A percentile compares a stretch with the other conserved stretches of the same genome.
Evolutionary conservation across 2,113 vertebrate species (phyloP).

Genomic region (Xerus inauris): DNA sequence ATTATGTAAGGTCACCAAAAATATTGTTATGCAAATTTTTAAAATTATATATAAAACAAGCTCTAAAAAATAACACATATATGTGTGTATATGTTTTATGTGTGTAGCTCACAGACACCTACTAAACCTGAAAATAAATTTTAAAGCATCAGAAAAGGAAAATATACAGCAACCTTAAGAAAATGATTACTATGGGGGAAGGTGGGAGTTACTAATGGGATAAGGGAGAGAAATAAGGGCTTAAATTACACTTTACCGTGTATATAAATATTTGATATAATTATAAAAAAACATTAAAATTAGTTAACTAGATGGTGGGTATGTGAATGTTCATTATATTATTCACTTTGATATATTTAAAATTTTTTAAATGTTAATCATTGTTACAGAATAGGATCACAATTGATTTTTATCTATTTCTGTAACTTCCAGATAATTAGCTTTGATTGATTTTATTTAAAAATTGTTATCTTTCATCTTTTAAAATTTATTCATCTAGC

Average conservation of each 20-base stretch:
- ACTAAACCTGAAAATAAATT: not conserved
- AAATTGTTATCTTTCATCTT: not conserved
- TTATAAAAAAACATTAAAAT: not conserved
- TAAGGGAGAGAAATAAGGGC: not conserved
- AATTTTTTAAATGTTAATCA: not conserved
- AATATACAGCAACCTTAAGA: not conserved
- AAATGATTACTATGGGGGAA: not conserved
- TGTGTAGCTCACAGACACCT: not conserved
- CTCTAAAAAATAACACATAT: not conserved
- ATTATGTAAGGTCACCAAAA: not conserved
- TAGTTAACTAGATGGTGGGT: not conserved
- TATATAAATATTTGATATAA: not conserved
- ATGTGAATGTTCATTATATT: not conserved
- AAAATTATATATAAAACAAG: not conserved
- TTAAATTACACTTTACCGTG: not conserved
- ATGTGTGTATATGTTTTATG: too few relatives aligned
- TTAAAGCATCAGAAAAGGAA: not conserved
- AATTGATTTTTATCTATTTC: not conserved
- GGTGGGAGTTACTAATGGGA: not conserved
- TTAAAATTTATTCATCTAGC: not conserved
- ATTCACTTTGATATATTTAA: not conserved
- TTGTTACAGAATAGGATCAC: not conserved
- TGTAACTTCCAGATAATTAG: not conserved
- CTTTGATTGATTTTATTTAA: not conserved
- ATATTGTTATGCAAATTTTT: not conserved